Evolutionary conservation across 2,113 vertebrate species (phyloP).

Genomic region (Vidua macroura): DNA sequence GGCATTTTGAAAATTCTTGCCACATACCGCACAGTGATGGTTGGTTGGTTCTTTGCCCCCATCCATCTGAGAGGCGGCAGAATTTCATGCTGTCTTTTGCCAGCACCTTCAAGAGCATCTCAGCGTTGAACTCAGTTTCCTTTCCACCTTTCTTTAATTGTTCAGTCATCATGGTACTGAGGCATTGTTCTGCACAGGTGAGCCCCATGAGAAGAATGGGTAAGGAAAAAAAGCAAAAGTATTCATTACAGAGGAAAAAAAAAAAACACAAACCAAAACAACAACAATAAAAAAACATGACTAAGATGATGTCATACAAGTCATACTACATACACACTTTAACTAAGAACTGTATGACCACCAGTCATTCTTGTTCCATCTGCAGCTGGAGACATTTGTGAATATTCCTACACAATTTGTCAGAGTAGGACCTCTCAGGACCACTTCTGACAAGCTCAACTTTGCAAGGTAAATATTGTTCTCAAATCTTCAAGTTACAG

Average conservation of each 20-base stretch:
- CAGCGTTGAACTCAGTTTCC: background rate
- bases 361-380: background rate
- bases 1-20: slow-evolving; percentile 12
- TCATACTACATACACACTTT: background rate
- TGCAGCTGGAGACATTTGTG: background rate
- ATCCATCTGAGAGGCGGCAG: background rate
- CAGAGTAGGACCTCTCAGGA: background rate
- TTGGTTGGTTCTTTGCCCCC: background rate
- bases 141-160: background rate
- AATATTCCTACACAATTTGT: background rate
- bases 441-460: background rate
- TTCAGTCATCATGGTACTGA: background rate
- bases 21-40: background rate
- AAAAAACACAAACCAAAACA: background rate
- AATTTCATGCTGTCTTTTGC: background rate
- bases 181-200: background rate
- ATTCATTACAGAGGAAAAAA: background rate
- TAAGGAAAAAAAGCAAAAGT: background rate
- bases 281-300: background rate
- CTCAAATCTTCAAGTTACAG: background rate
- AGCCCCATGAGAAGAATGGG: background rate
- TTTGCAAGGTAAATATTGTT: background rate
- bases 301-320: background rate
- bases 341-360: background rate
- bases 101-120: background rate